These are phyloP conservation scores for Cantharis lateralis DNA, from an alignment of 2,888 invertebrate genomes.

Conservation along the genomic window DNA sequence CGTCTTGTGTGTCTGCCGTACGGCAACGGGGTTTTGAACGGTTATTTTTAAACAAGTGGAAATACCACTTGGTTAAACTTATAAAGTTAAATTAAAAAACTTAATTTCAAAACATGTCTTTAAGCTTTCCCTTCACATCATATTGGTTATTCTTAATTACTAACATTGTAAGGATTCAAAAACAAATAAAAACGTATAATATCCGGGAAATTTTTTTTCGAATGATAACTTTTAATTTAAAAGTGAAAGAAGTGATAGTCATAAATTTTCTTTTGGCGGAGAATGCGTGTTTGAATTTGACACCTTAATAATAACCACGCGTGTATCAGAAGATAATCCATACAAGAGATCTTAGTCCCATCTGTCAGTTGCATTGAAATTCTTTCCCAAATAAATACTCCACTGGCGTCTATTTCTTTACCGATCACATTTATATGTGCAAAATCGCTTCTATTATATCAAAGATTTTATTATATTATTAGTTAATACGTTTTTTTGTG, in stretches of 20 bases:
- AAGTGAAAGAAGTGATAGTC: background rate
- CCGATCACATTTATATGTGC: background rate
- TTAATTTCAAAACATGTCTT: background rate
- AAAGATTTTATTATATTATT: background rate
- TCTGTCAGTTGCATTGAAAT: conserved; percentile 1
- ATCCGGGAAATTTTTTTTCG: background rate
- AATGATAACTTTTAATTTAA: background rate
- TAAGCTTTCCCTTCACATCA: background rate
- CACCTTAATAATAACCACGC: conserved; percentile 2
- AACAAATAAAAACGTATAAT: background rate
- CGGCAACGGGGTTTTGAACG: too few relatives aligned
- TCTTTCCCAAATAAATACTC: background rate
- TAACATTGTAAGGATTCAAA: background rate
- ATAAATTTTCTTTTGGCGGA: background rate
- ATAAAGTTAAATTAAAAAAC: too few relatives aligned
- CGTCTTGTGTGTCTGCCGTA: too few relatives aligned
- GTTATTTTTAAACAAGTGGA: too few relatives aligned
- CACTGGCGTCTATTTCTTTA: background rate
- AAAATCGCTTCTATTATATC: background rate
- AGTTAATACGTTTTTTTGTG: background rate
- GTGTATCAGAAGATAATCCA: conserved; percentile 1
- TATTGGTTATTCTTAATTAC: background rate
- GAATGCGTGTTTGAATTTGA: background rate
- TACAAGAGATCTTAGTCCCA: background rate
- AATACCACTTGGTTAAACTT: too few relatives aligned